A percentile compares a stretch with the other conserved stretches of the same genome.
Conservation (phyloP, 2,888 invertebrate species). For the Chydorus sphaericus region DNA sequence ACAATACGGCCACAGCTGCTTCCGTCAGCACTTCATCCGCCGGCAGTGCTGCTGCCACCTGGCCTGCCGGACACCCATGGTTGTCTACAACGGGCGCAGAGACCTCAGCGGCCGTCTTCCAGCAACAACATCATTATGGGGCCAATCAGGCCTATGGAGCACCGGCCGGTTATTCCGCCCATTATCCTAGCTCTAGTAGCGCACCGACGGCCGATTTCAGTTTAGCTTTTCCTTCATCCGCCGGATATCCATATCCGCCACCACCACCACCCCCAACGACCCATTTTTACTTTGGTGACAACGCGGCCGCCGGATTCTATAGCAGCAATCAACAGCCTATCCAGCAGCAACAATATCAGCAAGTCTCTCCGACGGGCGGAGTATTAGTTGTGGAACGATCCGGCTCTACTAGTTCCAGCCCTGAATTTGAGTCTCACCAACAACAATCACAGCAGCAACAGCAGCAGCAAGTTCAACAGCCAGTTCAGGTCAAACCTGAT, state of each 20-base stretch:
- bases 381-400: neutral
- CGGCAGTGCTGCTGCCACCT: neutral
- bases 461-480: neutral
- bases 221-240: neutral
- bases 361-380: constrained; percentile 10
- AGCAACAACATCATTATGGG: constrained; percentile 7
- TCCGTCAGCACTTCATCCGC: neutral
- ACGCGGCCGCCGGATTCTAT: neutral
- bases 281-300: neutral
- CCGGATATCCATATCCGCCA: neutral
- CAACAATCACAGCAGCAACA: neutral
- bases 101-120: constrained; percentile 5
- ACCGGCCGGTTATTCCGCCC: neutral
- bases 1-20: neutral
- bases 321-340: neutral
- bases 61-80: neutral
- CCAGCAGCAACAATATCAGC: constrained; percentile 11
- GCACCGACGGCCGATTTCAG: neutral
- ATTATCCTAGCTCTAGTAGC: too few species aligned
- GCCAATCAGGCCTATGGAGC: too few species aligned
- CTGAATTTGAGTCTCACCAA: neutral
- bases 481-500: constrained; percentile 1
- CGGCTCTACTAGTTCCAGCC: constrained; percentile 4
- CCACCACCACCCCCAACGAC: neutral
- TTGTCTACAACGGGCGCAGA: too few species aligned